phyloP scores from a whole-genome alignment of 2,888 invertebrate genomes.

The Celastrina argiolus region DNA sequence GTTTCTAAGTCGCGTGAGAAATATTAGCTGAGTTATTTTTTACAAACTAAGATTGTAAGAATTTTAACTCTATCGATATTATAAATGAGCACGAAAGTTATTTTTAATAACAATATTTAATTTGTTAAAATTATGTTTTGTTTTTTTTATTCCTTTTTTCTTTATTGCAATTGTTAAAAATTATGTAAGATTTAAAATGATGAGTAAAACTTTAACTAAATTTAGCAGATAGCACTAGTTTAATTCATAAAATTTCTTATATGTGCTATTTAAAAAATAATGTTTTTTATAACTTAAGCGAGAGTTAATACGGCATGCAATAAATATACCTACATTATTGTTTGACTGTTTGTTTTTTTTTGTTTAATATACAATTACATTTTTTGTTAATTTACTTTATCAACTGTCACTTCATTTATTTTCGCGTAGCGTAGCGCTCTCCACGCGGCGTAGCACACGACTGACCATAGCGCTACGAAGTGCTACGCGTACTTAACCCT shows the following conservation, averaged over 20 bases:
- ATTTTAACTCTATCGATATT: not conserved
- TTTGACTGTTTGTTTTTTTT: too few species aligned
- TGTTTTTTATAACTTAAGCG: too few species aligned
- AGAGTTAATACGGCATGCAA: too few species aligned
- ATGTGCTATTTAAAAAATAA: not conserved
- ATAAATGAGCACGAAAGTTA: not conserved
- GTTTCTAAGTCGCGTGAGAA: not conserved
- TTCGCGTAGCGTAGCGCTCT: conserved; percentile 37
- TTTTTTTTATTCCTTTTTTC: too few species aligned
- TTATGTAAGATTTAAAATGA: not conserved
- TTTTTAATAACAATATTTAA: too few species aligned
- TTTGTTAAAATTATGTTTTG: too few species aligned
- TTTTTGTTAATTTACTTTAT: conserved; percentile 8
- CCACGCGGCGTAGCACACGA: conserved; percentile 53
- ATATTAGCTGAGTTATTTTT: not conserved
- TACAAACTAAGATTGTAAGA: not conserved
- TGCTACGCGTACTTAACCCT: conserved; percentile 34
- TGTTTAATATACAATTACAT: not conserved
- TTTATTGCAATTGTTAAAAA: not conserved
- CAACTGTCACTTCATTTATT: not conserved
- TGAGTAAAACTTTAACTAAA: not conserved
- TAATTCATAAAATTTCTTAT: not conserved
- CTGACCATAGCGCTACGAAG: conserved; percentile 45
- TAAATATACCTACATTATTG: too few species aligned
- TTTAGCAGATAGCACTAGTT: not conserved